Evolutionary conservation across 2,888 invertebrate genomes (phyloP).

Genomic region (Horisme vitalbata): DNA sequence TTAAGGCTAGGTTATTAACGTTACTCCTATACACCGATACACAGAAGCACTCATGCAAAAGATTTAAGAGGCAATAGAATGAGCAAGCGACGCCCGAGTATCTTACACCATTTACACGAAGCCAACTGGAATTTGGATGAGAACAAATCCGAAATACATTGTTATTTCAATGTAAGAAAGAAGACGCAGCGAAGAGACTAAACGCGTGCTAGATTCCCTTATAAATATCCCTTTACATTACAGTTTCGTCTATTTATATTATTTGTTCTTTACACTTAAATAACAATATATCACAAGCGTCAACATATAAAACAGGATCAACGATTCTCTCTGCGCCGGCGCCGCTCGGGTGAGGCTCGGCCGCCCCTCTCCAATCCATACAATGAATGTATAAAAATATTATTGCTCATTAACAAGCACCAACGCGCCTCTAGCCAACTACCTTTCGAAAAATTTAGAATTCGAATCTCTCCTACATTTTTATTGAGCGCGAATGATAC

Average conservation of each 20-base stretch:
- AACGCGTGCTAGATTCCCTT: conserved; percentile 72
- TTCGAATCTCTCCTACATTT: conserved; percentile 69
- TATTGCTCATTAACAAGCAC: conserved; percentile 82
- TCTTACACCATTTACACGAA: conserved; percentile 37
- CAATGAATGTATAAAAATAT: conserved; percentile 83
- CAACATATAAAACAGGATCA: conserved; percentile 67
- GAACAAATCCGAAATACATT: conserved; percentile 76
- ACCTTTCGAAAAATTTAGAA: conserved; percentile 72
- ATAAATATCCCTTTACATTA: conserved; percentile 65
- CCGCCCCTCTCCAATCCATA: conserved; percentile 60
- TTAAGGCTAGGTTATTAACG: conserved; percentile 77
- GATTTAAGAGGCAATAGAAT: conserved; percentile 70
- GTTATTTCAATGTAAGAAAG: conserved; percentile 79
- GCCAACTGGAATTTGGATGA: conserved; percentile 77
- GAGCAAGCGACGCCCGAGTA: conserved; percentile 23
- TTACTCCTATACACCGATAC: conserved; percentile 68
- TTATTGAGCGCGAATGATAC: conserved; percentile 72
- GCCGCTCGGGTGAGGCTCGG: conserved; percentile 48
- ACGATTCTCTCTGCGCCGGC: conserved; percentile 27
- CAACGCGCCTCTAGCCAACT: conserved; percentile 80
- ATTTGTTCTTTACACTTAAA: conserved; percentile 81
- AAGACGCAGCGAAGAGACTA: conserved; percentile 57
- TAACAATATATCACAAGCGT: conserved; percentile 83
- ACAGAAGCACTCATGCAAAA: conserved; percentile 81
- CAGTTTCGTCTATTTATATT: conserved; percentile 68